Base-by-base conservation (phyloP, 1,140 invertebrate species). In the Zaprionus kolodkinae region DNA sequence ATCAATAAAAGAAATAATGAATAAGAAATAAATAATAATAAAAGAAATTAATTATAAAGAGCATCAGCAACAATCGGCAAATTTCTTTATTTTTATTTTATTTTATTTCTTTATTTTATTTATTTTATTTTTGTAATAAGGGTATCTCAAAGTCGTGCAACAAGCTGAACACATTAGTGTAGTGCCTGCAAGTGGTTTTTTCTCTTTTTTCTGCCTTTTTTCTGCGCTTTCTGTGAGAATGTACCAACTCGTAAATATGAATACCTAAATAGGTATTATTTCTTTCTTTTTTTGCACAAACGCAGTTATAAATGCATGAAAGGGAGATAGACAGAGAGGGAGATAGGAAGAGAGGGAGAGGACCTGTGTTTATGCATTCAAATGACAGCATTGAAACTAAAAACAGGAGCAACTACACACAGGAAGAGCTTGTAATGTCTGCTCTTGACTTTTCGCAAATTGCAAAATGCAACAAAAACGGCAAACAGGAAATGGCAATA, bases 401-500 rank as follows among this genome's bases (percentile, higher is more conserved):
- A 55, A 55, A 55, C 12, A 55, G 21, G 5, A 54, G 11, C 13
- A 6, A 43, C 40, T 25, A n/a, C 6, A 54, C n/a, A 38, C 21
- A 21, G 52, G 3, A 65, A 25, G 38, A 48, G 10, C 12, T 30
- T 30, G 17, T 30, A 63, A 17, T 70, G 25, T 55, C 73, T 76
- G 73, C 6, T 55, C 38, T 10, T 66, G 73, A 76, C 61, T 52
- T 50, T 60, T 62, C 12, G 38, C 9, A 54, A 76, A 72, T 76
- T 72, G 57, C n/a, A 54, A 66, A 72, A 72, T 72, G 69, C 69
- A 76, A 40, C 43, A 30, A 60, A 30, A 35, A 38, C 21, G 15
- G 3, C 40, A 1, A 45, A 45, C n/a, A 25, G 11, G 10, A 17
- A 45, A 45, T 9, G 40, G 7, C 40, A 15, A 30, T 30, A 30